A percentile compares a stretch with the other conserved stretches of the same genome.
Evolutionary conservation across 2,888 invertebrate genomes (phyloP).

Genomic region (Mesorhabditis spiculigera): DNA sequence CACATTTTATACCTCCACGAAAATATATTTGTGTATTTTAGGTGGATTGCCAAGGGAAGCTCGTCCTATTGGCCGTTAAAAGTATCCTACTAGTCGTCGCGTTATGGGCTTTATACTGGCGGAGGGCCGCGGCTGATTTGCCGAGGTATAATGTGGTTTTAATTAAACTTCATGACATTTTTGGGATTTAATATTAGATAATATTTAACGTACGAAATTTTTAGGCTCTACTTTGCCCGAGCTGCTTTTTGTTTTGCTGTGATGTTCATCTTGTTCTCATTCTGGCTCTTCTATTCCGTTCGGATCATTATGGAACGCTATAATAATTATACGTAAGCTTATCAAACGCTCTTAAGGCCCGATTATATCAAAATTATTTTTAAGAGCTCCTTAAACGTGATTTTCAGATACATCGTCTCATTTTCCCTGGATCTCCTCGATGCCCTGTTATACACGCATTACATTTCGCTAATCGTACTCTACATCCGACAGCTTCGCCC

Average conservation of each 20-base stretch:
- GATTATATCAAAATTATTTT: too few relatives aligned
- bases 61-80: conserved; percentile 45
- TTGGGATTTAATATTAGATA: neutral
- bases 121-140: conserved; percentile 43
- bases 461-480: conserved; percentile 76
- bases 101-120: conserved; percentile 38
- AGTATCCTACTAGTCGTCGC: conserved; percentile 44
- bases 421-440: conserved; percentile 90
- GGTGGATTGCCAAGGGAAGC: conserved; percentile 46
- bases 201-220: neutral
- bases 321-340: conserved; percentile 31
- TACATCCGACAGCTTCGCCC: conserved; percentile 89
- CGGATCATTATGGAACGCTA: conserved; percentile 66
- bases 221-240: conserved; percentile 31
- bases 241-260: conserved; percentile 60
- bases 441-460: conserved; percentile 68
- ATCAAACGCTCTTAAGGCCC: neutral
- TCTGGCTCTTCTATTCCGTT: conserved; percentile 96
- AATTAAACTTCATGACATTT: too few relatives aligned
- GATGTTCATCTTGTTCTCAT: conserved; percentile 86
- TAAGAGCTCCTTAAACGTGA: too few relatives aligned
- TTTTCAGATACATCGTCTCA: conserved; percentile 66
- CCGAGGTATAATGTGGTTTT: conserved; percentile 33
- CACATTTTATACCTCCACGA: too few relatives aligned
- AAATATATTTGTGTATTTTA: conserved; percentile 18